Percentiles rank a stretch among this genome's conserved stretches.
phyloP scores from a whole-genome alignment of 2,888 invertebrate species.

The Habrosyne pyritoides region DNA sequence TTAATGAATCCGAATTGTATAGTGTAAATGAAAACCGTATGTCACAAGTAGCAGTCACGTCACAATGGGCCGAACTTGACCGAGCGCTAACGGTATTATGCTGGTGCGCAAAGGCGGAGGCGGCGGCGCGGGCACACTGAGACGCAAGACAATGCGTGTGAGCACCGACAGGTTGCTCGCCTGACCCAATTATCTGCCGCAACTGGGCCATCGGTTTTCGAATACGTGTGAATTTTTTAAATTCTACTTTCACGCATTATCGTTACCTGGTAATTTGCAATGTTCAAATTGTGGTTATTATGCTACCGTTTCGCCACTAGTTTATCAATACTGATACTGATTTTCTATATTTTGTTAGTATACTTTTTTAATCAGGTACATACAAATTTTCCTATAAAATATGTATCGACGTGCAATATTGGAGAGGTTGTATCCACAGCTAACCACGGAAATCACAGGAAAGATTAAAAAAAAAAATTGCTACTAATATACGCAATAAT shows the following conservation, averaged over 20 bases:
- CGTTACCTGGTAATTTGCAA: conserved; percentile 23
- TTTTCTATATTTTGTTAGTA: too few relatives aligned
- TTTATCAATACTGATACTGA: too few relatives aligned
- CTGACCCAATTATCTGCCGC: conserved; percentile 77
- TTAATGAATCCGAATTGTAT: background rate
- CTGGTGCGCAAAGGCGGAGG: conserved; percentile 19
- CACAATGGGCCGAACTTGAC: conserved; percentile 78
- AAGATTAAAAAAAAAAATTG: too few relatives aligned
- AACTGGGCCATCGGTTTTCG: conserved; percentile 72
- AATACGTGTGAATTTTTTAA: conserved; percentile 69
- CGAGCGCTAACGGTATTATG: conserved; percentile 74
- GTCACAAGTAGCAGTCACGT: conserved; percentile 61
- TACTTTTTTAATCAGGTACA: too few relatives aligned
- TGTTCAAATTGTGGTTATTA: conserved; percentile 15
- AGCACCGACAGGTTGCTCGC: conserved; percentile 77
- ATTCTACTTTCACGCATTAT: conserved; percentile 61
- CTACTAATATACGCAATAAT: too few relatives aligned
- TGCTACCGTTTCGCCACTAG: background rate
- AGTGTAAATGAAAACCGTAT: conserved; percentile 49
- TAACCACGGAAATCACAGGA: too few relatives aligned
- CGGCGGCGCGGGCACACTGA: conserved; percentile 32
- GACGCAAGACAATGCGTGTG: conserved; percentile 77
- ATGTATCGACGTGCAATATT: too few relatives aligned
- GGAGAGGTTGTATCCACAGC: too few relatives aligned
- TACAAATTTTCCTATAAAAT: too few relatives aligned